Percentiles rank a stretch among this genome's conserved stretches.
phyloP scores from a whole-genome alignment of 2,113 vertebrate genomes.

The Indicator indicator region DNA sequence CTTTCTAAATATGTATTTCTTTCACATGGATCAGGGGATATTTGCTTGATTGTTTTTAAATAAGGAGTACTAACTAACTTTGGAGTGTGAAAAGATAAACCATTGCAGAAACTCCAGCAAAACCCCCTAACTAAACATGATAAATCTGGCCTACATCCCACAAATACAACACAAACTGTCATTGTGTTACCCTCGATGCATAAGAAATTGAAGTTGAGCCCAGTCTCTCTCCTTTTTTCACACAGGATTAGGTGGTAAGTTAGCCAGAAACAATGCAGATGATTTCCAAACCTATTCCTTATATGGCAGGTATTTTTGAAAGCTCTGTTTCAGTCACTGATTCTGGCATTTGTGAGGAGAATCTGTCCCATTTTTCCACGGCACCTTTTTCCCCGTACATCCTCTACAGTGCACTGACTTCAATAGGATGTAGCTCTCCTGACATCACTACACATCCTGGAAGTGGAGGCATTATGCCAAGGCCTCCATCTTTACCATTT shows the following conservation, averaged over 20 bases:
- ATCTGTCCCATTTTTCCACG: conserved; percentile 7
- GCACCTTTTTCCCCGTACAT: background rate
- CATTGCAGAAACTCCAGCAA: background rate
- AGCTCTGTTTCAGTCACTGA: background rate
- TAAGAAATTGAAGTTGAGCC: conserved; percentile 37
- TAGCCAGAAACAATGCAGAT: conserved; percentile 37
- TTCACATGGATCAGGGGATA: background rate
- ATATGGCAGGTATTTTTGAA: conserved; percentile 12
- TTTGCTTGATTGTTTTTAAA: background rate
- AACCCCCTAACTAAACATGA: background rate
- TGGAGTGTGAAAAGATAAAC: background rate
- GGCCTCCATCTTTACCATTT: background rate
- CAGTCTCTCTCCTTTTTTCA: conserved; percentile 45
- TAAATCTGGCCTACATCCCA: conserved; percentile 41
- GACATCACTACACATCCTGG: background rate
- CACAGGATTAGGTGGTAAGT: conserved; percentile 48
- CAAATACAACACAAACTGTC: conserved; percentile 50
- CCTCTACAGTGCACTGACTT: background rate
- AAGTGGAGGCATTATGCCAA: background rate
- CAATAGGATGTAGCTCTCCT: conserved; percentile 4
- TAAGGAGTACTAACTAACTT: background rate
- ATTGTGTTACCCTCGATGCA: conserved; percentile 2
- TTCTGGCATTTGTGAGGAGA: conserved; percentile 2
- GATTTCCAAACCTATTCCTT: conserved; percentile 36
- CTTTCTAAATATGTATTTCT: background rate